These are phyloP conservation scores for Gerris lacustris DNA, from an alignment of 2,888 invertebrate species.

Conservation along the genomic window DNA sequence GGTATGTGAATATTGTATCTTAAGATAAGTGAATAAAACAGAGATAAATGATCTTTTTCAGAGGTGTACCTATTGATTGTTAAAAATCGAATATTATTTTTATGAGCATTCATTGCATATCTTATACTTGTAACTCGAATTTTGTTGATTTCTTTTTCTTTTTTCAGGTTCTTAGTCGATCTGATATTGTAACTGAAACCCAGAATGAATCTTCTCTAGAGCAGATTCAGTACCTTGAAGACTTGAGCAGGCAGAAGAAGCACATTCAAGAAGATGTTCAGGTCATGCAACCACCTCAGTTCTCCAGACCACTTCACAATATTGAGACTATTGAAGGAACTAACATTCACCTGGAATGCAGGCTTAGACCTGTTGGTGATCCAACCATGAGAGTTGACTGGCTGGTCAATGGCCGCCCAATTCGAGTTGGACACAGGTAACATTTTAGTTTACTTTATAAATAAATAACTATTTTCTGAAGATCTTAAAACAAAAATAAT, in stretches of 20 bases:
- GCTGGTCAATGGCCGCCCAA: constrained; percentile 88
- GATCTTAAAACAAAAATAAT: constrained; percentile 35
- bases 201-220: constrained; percentile 86
- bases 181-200: constrained; percentile 73
- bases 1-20: constrained; percentile 34
- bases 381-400: constrained; percentile 88
- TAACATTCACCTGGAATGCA: constrained; percentile 83
- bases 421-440: constrained; percentile 57
- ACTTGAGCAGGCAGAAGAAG: constrained; percentile 55
- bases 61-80: too few species aligned
- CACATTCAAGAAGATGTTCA: constrained; percentile 69
- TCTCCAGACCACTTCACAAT: constrained; percentile 75
- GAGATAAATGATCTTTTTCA: too few species aligned
- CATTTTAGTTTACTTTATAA: not conserved
- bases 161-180: constrained; percentile 52
- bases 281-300: constrained; percentile 73
- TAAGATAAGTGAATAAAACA: too few species aligned
- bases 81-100: too few species aligned
- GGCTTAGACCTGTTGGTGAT: constrained; percentile 81
- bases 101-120: too few species aligned
- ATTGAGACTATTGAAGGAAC: constrained; percentile 82
- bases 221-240: constrained; percentile 83
- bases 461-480: not conserved
- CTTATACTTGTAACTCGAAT: too few species aligned
- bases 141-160: not conserved